phyloP scores from a whole-genome alignment of 2,797 vertebrate species.

The Myoxocephalus aenaeus region DNA sequence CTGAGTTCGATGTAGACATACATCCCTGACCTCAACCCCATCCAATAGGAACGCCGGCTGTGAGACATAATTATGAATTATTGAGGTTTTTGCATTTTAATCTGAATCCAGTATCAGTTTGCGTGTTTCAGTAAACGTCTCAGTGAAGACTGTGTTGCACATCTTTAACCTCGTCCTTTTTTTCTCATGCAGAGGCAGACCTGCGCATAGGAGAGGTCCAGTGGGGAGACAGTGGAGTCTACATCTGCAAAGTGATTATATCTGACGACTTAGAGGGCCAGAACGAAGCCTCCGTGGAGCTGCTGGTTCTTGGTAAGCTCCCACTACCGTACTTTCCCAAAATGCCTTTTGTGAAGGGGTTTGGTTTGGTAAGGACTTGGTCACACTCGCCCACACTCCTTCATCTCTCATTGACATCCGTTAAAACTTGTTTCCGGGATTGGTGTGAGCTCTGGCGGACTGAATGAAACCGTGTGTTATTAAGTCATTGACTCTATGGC shows the following conservation, averaged over 20 bases:
- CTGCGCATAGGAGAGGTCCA: conserved; percentile 91
- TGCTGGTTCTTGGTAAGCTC: conserved; percentile 93
- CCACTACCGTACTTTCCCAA: background rate
- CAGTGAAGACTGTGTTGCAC: background rate
- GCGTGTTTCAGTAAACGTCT: background rate
- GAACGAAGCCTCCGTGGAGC: conserved; percentile 92
- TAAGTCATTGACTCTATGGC: background rate
- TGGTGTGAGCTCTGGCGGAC: background rate
- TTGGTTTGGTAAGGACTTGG: background rate
- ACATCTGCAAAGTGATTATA: conserved; percentile 92
- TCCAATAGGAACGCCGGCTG: background rate
- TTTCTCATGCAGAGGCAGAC: conserved; percentile 87
- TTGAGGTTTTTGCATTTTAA: background rate
- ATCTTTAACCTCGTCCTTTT: background rate
- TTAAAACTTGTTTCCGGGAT: background rate
- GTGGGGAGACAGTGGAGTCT: conserved; percentile 96
- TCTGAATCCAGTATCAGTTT: background rate
- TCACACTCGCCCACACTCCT: background rate
- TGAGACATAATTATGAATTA: background rate
- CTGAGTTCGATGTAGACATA: background rate
- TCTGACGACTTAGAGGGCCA: conserved; percentile 93
- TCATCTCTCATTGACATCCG: background rate
- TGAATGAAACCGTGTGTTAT: background rate
- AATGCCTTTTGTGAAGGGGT: background rate
- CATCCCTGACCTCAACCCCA: background rate